A percentile compares a stretch with the other conserved stretches of the same genome.
Evolutionary conservation across 2,888 invertebrate species (phyloP).

Genomic region (Drosophila mercatorum): DNA sequence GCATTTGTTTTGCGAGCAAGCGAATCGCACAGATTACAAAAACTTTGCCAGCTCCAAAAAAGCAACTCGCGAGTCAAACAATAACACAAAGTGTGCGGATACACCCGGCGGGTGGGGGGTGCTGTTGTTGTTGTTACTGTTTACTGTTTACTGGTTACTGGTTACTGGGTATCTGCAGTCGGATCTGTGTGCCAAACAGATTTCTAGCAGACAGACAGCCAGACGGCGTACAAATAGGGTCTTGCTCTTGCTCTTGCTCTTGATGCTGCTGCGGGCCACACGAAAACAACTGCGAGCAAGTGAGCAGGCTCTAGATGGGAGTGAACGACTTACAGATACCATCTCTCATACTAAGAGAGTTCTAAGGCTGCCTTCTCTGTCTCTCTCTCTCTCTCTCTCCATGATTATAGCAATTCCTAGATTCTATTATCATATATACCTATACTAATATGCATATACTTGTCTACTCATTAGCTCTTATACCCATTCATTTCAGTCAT

Average conservation of each 20-base stretch:
- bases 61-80: constrained; percentile 25
- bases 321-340: not conserved
- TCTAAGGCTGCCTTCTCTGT: no score
- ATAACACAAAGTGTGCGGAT: constrained; percentile 37
- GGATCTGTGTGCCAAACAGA: constrained; percentile 61
- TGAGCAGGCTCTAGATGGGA: not conserved
- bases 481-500: no score
- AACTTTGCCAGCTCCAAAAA: constrained; percentile 32
- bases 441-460: no score
- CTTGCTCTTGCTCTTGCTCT: constrained; percentile 41
- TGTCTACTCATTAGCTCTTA: no score
- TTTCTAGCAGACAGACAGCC: constrained; percentile 42
- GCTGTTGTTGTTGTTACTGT: no score
- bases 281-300: constrained; percentile 29
- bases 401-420: no score
- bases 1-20: constrained; percentile 28
- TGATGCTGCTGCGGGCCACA: constrained; percentile 24
- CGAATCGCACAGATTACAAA: constrained; percentile 43
- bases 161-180: constrained; percentile 27
- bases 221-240: constrained; percentile 66
- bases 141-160: no score
- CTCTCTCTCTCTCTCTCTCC: no score
- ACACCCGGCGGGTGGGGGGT: not conserved
- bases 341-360: no score
- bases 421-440: no score